Evolutionary conservation across 1,140 invertebrate genomes (phyloP), one percentile per base, ranked within the genome.

Genomic region (Drosophila guanche): DNA sequence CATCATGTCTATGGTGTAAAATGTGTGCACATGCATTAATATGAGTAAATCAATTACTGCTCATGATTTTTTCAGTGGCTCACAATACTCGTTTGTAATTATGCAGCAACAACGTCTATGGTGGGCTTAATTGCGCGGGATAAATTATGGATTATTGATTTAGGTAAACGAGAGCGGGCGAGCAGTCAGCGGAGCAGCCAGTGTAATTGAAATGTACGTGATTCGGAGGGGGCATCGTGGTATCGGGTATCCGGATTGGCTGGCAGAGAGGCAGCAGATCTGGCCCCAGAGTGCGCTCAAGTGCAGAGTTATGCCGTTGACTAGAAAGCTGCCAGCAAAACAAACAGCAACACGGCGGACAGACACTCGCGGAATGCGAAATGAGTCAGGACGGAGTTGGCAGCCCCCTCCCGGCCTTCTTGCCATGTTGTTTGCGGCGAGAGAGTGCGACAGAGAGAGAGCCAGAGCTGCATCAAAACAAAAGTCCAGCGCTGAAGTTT

Each of bases 401-500:
- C 29, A 5, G 25, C 6, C 42, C 54, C 22, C 59, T 12, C 25
- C 10, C 42, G 5, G 0, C 27, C 12, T 7, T 29, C n/a, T 20
- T 20, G 7, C 14, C 48, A 5, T 33, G 22, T 37, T 56, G 16
- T 52, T 45, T 58, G 67, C 41, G 45, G 53, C 65, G 57, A 51
- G 57, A 58, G 48, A 14, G 37, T 29, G 37, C 14, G 48, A 53
- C 5, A 33, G 29, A 8, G 29, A 29, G 29, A 33, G 8, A 33
- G 25, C 5, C 8, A 37, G 33, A 37, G 33, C 33, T 48, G 16
- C 8, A 59, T 33, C 45, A 78, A 66, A 86, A 81, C 83, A 86
- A 81, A 76, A 75, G 77, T 81, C 69, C 81, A 62, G 51, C 63
- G 43, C 43, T 77, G 69, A 65, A 86, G 68, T 68, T 80, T 62